Evolutionary conservation across 1,140 invertebrate species (phyloP).

Genomic region (Habropoda laboriosa): DNA sequence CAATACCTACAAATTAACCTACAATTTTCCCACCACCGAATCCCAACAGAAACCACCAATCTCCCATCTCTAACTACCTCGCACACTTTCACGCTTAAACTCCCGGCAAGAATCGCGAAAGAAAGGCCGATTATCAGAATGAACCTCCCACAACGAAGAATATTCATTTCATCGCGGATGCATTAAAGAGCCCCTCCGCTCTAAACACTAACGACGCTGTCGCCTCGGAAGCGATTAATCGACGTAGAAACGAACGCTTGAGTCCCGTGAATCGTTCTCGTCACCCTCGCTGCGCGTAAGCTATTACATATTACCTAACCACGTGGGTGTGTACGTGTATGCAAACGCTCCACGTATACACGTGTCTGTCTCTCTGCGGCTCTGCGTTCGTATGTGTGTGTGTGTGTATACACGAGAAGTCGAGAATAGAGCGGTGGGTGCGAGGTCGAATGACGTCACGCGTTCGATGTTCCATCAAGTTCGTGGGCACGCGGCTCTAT

Average conservation of each 20-base stretch:
- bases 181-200: neutral
- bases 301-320: conserved; percentile 60
- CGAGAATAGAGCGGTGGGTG: conserved; percentile 62
- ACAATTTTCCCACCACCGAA: too few relatives aligned
- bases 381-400: neutral
- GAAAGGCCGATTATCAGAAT: too few relatives aligned
- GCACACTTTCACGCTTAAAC: too few relatives aligned
- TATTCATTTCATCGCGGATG: too few relatives aligned
- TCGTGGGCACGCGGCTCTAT: conserved; percentile 56
- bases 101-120: too few relatives aligned
- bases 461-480: conserved; percentile 64
- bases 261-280: neutral
- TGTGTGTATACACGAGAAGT: neutral
- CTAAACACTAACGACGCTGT: neutral
- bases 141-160: too few relatives aligned
- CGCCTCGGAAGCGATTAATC: conserved; percentile 8
- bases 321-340: conserved; percentile 34
- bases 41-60: too few relatives aligned
- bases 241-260: neutral
- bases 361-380: neutral
- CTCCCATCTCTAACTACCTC: too few relatives aligned
- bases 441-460: conserved; percentile 65
- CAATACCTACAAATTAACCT: too few relatives aligned
- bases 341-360: too few relatives aligned
- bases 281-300: conserved; percentile 13